A percentile compares a stretch with the other conserved stretches of the same genome.
Conservation (phyloP, 1,140 invertebrate genomes). For the Thalassaphorura encarpata region DNA sequence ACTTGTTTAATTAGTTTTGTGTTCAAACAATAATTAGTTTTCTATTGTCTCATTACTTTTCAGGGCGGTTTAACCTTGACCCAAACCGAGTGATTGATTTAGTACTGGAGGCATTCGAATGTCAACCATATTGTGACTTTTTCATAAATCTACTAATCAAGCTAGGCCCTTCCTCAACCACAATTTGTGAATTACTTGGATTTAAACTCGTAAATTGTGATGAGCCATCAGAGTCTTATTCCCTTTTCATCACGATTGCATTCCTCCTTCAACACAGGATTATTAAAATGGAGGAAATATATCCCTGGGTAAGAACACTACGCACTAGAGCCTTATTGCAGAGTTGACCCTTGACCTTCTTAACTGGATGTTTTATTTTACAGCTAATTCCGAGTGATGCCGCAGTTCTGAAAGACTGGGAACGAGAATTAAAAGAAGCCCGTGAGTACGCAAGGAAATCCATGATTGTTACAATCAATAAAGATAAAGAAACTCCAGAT, state of each 20-base stretch:
- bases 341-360: too few relatives aligned
- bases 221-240: constrained; percentile 54
- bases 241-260: constrained; percentile 74
- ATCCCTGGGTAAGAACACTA: constrained; percentile 66
- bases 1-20: neutral
- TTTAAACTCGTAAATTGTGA: constrained; percentile 82
- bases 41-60: constrained; percentile 37
- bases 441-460: constrained; percentile 78
- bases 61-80: constrained; percentile 97
- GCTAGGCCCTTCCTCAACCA: constrained; percentile 73
- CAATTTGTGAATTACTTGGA: constrained; percentile 84
- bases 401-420: constrained; percentile 66
- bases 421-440: constrained; percentile 70
- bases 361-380: too few relatives aligned
- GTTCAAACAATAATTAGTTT: neutral
- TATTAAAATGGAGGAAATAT: constrained; percentile 76
- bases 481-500: constrained; percentile 58
- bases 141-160: constrained; percentile 74
- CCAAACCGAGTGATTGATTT: constrained; percentile 96
- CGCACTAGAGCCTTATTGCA: too few relatives aligned
- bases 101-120: constrained; percentile 93
- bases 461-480: constrained; percentile 71
- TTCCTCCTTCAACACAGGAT: constrained; percentile 78
- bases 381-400: constrained; percentile 74
- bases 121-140: constrained; percentile 53